Conservation (phyloP, 2,797 vertebrate species). For the Antrozous pallidus region DNA sequence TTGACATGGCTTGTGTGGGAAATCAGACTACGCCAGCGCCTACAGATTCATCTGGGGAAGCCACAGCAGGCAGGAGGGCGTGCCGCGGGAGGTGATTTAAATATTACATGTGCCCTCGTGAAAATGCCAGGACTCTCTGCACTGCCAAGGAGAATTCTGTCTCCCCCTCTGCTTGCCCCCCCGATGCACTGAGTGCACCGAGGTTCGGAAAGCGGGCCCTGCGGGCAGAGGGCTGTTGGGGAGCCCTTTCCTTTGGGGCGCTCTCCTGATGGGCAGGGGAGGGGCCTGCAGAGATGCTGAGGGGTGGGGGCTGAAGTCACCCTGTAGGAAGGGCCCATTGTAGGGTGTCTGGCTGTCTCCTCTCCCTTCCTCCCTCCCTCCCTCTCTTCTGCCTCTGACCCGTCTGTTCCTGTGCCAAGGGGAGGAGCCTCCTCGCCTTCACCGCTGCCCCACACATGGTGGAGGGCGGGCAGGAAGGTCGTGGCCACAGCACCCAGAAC, state of each 20-base stretch:
- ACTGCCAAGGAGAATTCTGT: slow-evolving; percentile 92
- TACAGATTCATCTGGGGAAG: slow-evolving; percentile 92
- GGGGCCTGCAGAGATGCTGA: slow-evolving; percentile 64
- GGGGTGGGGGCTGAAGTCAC: slow-evolving; percentile 30
- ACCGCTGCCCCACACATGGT: not conserved
- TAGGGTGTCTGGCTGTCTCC: not conserved
- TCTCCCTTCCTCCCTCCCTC: not conserved
- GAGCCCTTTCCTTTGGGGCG: not conserved
- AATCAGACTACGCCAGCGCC: slow-evolving; percentile 95
- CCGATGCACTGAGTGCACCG: slow-evolving; percentile 77
- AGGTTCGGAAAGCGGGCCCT: slow-evolving; percentile 75
- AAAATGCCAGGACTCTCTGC: slow-evolving; percentile 97
- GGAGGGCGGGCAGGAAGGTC: not conserved
- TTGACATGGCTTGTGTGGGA: slow-evolving; percentile 94
- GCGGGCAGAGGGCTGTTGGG: slow-evolving; percentile 4
- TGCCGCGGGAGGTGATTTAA: slow-evolving; percentile 90
- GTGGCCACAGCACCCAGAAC: not conserved
- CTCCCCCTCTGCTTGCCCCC: slow-evolving; percentile 30
- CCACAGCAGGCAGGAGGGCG: slow-evolving; percentile 84
- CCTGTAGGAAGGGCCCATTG: rapidly evolving
- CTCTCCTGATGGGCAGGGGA: not conserved
- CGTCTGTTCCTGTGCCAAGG: not conserved
- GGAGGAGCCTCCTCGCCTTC: not conserved
- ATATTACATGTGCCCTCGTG: slow-evolving; percentile 93
- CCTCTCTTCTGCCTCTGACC: too few species aligned